Evolutionary conservation across 2,888 invertebrate species (phyloP), one percentile per base, ranked within the genome.

Genomic region (Eupithecia subumbrata): DNA sequence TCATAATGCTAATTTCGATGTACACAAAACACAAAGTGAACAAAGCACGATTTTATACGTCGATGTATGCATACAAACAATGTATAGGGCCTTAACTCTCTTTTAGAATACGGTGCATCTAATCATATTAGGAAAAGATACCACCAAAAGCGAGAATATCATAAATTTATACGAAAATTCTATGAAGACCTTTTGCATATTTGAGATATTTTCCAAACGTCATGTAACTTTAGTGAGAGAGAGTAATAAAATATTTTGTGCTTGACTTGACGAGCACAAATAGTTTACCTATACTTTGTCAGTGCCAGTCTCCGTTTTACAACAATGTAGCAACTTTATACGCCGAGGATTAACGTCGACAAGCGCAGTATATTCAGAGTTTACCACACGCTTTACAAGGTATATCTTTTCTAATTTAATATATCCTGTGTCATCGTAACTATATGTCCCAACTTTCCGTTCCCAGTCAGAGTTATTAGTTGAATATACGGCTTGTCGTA

Each of bases 391-490:
- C 66, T 56, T 69, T 77, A 76, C 75, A 71, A 56, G 25, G 74
- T 78, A 77, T 77, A 88, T 84, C 83, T 88, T 88, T 88, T 89
- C 88, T 90, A 90, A 92, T 91, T 91, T 90, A 89, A 91, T 89
- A 86, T 88, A 89, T 90, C 88, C 90, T 89, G 89, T 86, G 84
- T 82, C 84, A 78, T 83, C 85, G 87, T 87, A 87, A 85, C 85
- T 84, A 87, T 84, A 78, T 86, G 86, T 85, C 88, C 79, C 84
- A 85, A 84, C 87, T 88, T 87, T 89, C 87, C 86, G 88, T 85
- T 85, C 81, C 82, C 81, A 87, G 85, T 82, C 84, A 83, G 89
- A 90, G 87, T 92, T 92, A 93, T 94, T 90, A 90, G 91, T 88
- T 87, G 90, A 89, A 90, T 91, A 89, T 89, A 90, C 83, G 85